Conservation (phyloP, 1,140 invertebrate genomes). For the Drosophila triauraria region DNA sequence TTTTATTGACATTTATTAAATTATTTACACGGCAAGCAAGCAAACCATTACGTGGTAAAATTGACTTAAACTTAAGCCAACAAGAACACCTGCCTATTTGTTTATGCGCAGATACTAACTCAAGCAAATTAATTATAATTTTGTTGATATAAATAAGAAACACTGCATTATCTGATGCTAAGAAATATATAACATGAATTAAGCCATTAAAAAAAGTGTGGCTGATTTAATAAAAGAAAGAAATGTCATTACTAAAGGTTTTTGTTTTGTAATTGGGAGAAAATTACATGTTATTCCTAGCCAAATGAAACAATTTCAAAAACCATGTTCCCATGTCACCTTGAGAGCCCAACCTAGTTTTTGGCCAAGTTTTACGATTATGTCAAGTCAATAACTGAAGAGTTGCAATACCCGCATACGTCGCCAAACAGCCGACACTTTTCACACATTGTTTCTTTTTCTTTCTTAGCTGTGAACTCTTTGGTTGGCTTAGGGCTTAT, state of each 20-base stretch:
- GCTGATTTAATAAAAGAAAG: too few species aligned
- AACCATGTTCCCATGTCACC: conserved; percentile 17
- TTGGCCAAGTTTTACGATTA: conserved; percentile 53
- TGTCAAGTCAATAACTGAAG: conserved; percentile 59
- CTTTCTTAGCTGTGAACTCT: conserved; percentile 10
- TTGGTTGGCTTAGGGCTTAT: conserved; percentile 22
- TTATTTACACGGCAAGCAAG: conserved; percentile 1
- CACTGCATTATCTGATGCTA: background rate
- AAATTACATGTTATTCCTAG: background rate
- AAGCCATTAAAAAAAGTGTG: background rate
- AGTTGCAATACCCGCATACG: conserved; percentile 68
- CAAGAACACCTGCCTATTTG: conserved; percentile 1
- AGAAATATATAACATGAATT: background rate
- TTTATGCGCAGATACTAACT: background rate
- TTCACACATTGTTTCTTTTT: conserved; percentile 62
- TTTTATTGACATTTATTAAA: conserved; percentile 21
- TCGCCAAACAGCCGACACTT: conserved; percentile 49
- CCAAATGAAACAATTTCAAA: background rate
- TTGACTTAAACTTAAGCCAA: background rate
- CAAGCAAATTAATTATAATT: background rate
- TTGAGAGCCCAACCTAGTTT: conserved; percentile 67
- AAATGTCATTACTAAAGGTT: background rate
- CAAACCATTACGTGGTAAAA: background rate
- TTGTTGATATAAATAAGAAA: background rate
- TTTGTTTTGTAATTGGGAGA: background rate